A percentile compares a stretch with the other conserved stretches of the same genome.
These are phyloP conservation scores for Laspeyria flexula DNA, from an alignment of 2,888 invertebrate genomes.

Conservation along the genomic window DNA sequence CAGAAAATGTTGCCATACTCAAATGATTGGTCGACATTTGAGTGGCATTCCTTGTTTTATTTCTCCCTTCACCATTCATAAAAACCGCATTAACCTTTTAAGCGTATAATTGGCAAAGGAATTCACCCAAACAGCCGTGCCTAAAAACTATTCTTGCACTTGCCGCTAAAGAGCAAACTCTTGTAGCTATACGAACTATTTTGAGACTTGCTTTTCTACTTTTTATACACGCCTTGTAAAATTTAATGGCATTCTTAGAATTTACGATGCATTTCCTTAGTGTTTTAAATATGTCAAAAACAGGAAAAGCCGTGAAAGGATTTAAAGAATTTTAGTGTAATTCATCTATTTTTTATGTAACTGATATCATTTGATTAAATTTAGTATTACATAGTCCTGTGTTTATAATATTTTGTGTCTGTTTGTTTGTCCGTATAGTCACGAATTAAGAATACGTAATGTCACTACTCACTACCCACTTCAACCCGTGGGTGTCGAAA, in stretches of 20 bases:
- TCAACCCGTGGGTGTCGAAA: too few species aligned
- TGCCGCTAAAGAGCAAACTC: constrained; percentile 53
- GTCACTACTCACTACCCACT: too few species aligned
- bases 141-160: constrained; percentile 31
- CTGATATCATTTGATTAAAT: too few species aligned
- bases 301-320: constrained; percentile 37
- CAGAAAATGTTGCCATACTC: not conserved
- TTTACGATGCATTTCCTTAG: constrained; percentile 42
- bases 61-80: constrained; percentile 21
- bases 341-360: too few species aligned
- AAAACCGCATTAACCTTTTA: not conserved
- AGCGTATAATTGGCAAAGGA: constrained; percentile 32
- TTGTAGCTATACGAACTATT: constrained; percentile 43
- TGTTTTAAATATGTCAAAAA: constrained; percentile 33
- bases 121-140: constrained; percentile 21
- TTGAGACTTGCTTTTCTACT: constrained; percentile 36
- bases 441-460: too few species aligned
- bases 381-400: too few species aligned
- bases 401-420: not conserved
- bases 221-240: constrained; percentile 25
- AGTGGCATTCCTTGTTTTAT: constrained; percentile 7
- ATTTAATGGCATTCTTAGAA: constrained; percentile 44
- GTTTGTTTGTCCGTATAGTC: too few species aligned
- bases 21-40: constrained; percentile 3
- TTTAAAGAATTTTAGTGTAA: constrained; percentile 12